phyloP scores from a whole-genome alignment of 2,797 vertebrate species.

The Liparis tanakae region DNA sequence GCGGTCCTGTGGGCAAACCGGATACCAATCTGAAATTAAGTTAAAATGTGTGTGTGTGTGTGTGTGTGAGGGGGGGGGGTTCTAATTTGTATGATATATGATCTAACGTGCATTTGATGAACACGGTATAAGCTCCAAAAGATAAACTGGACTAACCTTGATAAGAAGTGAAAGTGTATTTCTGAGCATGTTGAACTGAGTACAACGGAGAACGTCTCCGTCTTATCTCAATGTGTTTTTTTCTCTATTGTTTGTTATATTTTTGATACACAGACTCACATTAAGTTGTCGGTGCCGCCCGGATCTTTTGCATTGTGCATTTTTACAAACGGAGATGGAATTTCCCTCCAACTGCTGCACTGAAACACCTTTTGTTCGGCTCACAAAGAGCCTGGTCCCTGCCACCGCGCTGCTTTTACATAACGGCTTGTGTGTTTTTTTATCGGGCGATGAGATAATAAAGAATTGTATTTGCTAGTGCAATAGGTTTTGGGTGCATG shows the following conservation, averaged over 20 bases:
- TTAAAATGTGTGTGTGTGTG: background rate
- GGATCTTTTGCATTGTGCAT: background rate
- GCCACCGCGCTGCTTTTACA: constrained; percentile 20
- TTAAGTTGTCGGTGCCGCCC: background rate
- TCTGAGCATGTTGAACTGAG: background rate
- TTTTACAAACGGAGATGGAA: background rate
- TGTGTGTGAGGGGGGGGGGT: background rate
- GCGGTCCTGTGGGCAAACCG: constrained; percentile 25
- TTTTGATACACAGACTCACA: background rate
- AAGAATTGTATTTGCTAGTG: constrained; percentile 47
- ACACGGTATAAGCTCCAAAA: background rate
- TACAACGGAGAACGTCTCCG: background rate
- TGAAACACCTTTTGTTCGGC: constrained; percentile 6
- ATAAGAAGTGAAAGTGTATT: constrained; percentile 6
- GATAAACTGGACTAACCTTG: background rate
- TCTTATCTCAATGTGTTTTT: background rate
- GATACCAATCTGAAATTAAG: constrained; percentile 42
- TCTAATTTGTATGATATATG: constrained; percentile 19
- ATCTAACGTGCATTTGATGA: constrained; percentile 7
- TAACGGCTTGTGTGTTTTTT: constrained; percentile 46
- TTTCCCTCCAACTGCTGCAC: background rate
- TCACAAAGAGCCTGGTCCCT: constrained; percentile 12
- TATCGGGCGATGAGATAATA: constrained; percentile 38
- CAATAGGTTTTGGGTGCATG: constrained; percentile 38
- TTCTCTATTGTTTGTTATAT: background rate